A percentile compares a stretch with the other conserved stretches of the same genome.
These are phyloP conservation scores for Xenus cinereus DNA, from an alignment of 2,113 vertebrate genomes.

Conservation along the genomic window DNA sequence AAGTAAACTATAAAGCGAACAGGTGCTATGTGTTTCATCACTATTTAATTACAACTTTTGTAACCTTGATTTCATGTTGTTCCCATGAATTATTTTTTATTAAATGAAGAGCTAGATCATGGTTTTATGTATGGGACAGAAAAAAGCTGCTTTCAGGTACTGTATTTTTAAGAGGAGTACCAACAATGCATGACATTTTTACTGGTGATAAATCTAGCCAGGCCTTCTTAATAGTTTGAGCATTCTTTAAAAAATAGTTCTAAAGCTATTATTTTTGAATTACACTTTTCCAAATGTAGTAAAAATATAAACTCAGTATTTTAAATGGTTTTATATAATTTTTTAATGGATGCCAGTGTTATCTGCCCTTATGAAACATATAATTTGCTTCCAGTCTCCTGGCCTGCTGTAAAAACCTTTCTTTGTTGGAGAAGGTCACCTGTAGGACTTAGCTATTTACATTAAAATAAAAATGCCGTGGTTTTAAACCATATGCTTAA, in stretches of 20 bases:
- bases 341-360: background rate
- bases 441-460: constrained; percentile 11
- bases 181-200: background rate
- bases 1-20: background rate
- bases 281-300: background rate
- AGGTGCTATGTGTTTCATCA: background rate
- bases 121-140: background rate
- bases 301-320: constrained; percentile 27
- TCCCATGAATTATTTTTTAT: background rate
- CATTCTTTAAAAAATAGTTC: background rate
- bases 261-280: constrained; percentile 1
- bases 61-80: constrained; percentile 22
- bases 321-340: constrained; percentile 1
- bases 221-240: background rate
- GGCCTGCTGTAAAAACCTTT: background rate
- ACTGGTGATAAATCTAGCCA: background rate
- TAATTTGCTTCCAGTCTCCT: constrained; percentile 16
- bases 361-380: background rate
- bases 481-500: background rate
- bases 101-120: background rate
- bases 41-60: background rate
- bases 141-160: background rate
- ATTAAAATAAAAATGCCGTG: background rate
- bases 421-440: constrained; percentile 8
- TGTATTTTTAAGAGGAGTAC: background rate